Conservation (phyloP, 1,140 invertebrate genomes). For the Polypedilum vanderplanki region DNA sequence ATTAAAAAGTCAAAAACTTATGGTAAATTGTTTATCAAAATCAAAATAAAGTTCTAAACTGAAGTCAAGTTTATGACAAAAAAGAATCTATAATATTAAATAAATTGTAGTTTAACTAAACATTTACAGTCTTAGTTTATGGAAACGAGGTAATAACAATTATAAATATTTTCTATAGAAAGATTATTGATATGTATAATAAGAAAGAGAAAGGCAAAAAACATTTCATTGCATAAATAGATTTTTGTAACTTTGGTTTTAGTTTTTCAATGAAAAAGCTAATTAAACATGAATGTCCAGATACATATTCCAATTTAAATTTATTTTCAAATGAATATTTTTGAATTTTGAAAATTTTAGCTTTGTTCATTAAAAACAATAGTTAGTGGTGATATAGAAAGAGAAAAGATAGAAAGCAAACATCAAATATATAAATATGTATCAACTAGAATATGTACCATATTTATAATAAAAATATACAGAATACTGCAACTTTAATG, state of each 20-base stretch:
- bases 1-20: too few relatives aligned
- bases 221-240: constrained; percentile 30
- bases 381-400: too few relatives aligned
- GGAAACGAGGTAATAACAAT: too few relatives aligned
- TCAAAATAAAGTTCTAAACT: too few relatives aligned
- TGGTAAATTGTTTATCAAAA: too few relatives aligned
- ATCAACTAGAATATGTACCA: background rate
- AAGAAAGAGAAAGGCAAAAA: constrained; percentile 30
- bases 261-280: constrained; percentile 29
- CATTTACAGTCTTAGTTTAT: too few relatives aligned
- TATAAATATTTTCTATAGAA: too few relatives aligned
- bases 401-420: background rate
- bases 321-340: background rate
- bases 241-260: constrained; percentile 29
- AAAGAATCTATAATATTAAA: too few relatives aligned
- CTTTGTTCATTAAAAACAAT: background rate
- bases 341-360: background rate
- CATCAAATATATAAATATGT: constrained; percentile 14
- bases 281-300: background rate
- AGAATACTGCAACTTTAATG: background rate
- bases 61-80: too few relatives aligned
- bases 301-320: background rate
- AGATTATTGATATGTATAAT: constrained; percentile 30
- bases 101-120: too few relatives aligned
- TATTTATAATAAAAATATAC: background rate